phyloP scores from a whole-genome alignment of 23 tunicate species.

The Ascidia mentula region DNA sequence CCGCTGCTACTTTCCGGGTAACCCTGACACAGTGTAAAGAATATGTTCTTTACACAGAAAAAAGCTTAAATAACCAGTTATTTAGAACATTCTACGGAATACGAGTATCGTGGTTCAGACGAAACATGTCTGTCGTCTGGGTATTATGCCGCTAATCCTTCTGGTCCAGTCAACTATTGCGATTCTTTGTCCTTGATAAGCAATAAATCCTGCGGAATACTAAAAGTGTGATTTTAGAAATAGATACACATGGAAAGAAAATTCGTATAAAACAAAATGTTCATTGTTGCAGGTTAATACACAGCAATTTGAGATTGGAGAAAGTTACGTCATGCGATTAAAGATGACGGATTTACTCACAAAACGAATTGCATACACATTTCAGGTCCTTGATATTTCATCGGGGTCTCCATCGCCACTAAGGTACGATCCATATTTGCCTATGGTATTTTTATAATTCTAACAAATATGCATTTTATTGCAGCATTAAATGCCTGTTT shows the following conservation, averaged over 20 bases:
- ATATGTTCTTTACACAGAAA: no score
- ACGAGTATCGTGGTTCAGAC: neutral
- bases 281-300: neutral
- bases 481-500: conserved; percentile 43
- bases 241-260: no score
- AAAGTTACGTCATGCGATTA: conserved; percentile 43
- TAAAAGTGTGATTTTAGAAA: no score
- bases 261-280: no score
- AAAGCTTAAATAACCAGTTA: no score
- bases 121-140: conserved; percentile 30
- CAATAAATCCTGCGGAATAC: neutral
- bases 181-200: neutral
- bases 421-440: no score
- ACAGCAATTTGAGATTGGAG: conserved; percentile 19
- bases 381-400: conserved; percentile 43
- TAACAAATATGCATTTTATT: conserved; percentile 14
- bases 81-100: neutral
- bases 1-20: conserved; percentile 14
- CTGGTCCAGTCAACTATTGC: neutral
- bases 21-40: no score
- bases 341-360: conserved; percentile 26
- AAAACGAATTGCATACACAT: conserved; percentile 27
- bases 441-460: no score
- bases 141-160: conserved; percentile 11
- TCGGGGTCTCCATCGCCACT: conserved; percentile 50